These are phyloP conservation scores for Macrosteles quadrilineatus DNA, from an alignment of 1,140 invertebrate genomes.

Conservation along the genomic window DNA sequence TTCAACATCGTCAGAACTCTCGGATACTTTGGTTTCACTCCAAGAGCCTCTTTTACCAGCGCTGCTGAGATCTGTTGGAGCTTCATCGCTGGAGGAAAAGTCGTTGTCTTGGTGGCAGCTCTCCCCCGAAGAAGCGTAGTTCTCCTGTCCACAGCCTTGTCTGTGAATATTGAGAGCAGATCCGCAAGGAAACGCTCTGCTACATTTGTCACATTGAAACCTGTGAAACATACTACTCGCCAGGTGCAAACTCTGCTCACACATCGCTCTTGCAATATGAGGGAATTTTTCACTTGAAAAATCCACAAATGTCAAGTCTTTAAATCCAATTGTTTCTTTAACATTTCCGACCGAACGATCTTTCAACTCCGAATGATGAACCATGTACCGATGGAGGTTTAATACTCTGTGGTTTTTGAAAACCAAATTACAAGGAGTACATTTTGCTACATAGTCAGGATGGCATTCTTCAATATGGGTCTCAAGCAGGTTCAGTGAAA, in stretches of 20 bases:
- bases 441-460: slow-evolving; percentile 67
- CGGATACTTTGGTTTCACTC: slow-evolving; percentile 1
- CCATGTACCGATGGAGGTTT: slow-evolving; percentile 64
- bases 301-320: slow-evolving; percentile 76
- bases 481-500: slow-evolving; percentile 59
- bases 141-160: slow-evolving; percentile 36
- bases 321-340: slow-evolving; percentile 61
- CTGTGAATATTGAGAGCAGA: slow-evolving; percentile 67
- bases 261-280: slow-evolving; percentile 69
- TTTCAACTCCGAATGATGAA: slow-evolving; percentile 54
- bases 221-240: slow-evolving; percentile 61
- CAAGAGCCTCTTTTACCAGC: slow-evolving; percentile 10
- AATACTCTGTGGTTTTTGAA: slow-evolving; percentile 70
- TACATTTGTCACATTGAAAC: slow-evolving; percentile 72
- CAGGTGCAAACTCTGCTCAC: slow-evolving; percentile 67
- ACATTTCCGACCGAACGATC: slow-evolving; percentile 31
- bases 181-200: slow-evolving; percentile 71
- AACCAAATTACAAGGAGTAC: slow-evolving; percentile 65
- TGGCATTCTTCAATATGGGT: slow-evolving; percentile 72
- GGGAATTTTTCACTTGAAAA: slow-evolving; percentile 78
- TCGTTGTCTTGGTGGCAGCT: slow-evolving; percentile 27
- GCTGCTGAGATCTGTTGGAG: slow-evolving; percentile 33
- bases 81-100: slow-evolving; percentile 40
- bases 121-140: slow-evolving; percentile 30
- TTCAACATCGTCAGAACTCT: slow-evolving; percentile 35